Percentiles rank a stretch among this genome's conserved stretches.
These are phyloP conservation scores for Malacoctenus gilli DNA, from an alignment of 2,797 vertebrate genomes.

Conservation along the genomic window DNA sequence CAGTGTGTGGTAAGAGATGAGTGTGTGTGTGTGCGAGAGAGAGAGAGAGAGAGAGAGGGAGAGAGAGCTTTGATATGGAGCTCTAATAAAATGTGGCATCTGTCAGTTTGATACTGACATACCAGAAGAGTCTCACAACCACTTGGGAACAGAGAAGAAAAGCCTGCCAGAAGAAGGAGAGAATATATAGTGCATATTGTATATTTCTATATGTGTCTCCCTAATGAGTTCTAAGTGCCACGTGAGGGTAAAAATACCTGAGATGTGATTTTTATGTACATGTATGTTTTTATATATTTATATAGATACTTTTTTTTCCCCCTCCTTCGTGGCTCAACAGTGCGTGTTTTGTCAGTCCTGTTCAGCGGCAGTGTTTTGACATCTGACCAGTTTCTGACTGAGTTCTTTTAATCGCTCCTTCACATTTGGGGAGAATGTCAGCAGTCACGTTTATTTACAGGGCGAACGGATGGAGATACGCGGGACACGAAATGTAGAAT, in stretches of 20 bases:
- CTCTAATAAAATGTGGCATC: slow-evolving; percentile 76
- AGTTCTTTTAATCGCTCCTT: not conserved
- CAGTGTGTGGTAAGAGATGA: not conserved
- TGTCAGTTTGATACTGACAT: slow-evolving; percentile 73
- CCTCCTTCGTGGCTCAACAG: slow-evolving; percentile 16
- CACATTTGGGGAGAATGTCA: slow-evolving; percentile 20
- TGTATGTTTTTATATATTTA: too few species aligned
- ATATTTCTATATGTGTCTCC: too few species aligned
- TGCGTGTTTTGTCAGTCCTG: slow-evolving; percentile 6
- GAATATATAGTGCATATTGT: not conserved
- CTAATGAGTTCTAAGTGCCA: not conserved
- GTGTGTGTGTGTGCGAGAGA: slow-evolving; percentile 8
- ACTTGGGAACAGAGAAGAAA: slow-evolving; percentile 45
- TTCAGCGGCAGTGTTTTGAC: slow-evolving; percentile 1
- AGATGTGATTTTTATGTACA: too few species aligned
- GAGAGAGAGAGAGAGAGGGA: too few species aligned
- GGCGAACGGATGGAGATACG: slow-evolving; percentile 2
- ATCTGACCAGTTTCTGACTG: slow-evolving; percentile 19
- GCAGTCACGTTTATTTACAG: slow-evolving; percentile 4
- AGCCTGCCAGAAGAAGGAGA: slow-evolving; percentile 33
- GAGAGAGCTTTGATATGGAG: slow-evolving; percentile 41
- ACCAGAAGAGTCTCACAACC: slow-evolving; percentile 52
- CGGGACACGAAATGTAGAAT: not conserved
- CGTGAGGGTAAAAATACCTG: not conserved
- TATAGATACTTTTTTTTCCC: too few species aligned